Base-by-base conservation (phyloP, 2,797 vertebrate species). In the Mormyrops boulengeri region DNA sequence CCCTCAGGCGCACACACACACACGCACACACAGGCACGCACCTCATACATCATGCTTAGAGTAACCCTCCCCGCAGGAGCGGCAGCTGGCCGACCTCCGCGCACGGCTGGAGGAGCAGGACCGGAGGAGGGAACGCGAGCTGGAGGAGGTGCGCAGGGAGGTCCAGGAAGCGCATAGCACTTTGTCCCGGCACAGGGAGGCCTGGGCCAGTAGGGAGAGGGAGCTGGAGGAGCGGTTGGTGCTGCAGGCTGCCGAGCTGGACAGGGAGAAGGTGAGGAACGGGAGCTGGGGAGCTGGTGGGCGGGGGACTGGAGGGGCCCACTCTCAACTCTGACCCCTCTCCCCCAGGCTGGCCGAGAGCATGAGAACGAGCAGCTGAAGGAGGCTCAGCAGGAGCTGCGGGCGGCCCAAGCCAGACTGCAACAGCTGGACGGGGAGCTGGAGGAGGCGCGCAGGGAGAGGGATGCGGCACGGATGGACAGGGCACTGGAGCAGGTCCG, bases 401-500 rank as follows among this genome's bases (percentile, higher is more conserved):
- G 87, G 0, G 89, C 93, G 38, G 88, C 91, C 2, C 94, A 94
- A 88, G 85, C 93, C 0, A 94, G 95, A 3, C 73, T 95, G 69
- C 94, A 88, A 60, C 90, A 91, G 8, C 85, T 94, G 19, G 94
- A 94, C 87, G 91, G 89, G 0, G 95, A 95, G 8, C 89, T 95
- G 92, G 94, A 95, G 52, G 90, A 92, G 0, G 92, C 90, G 0
- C 92, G 92, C 88, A 91, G 94, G 17, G 95, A 96, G 90, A 93
- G 93, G 87, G 96, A 96, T 0, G 87, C 92, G 0, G 89, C 94
- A 89, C 94, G 94, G 82, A 94, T 95, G 93, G 95, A 96, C 41
- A 93, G 94, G 90, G 95, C 93, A 60, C 88, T 97, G 91, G 94
- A 89, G 41, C 89, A 93, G 90, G 88, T 93, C 53, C n/a, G 41